Conservation (phyloP, 2,888 invertebrate species). For the Pecten maximus region DNA sequence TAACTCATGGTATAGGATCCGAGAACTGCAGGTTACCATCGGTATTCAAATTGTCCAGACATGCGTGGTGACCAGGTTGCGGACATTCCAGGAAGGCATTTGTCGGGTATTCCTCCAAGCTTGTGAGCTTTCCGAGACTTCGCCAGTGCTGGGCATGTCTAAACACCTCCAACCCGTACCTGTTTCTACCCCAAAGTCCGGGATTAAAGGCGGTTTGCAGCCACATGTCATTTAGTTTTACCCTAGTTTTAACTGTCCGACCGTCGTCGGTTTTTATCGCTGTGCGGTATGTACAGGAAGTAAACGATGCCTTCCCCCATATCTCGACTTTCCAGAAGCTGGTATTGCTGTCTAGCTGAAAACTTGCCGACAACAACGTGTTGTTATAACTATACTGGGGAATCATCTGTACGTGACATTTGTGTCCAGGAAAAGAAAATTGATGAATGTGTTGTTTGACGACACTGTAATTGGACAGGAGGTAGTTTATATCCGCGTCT, state of each 20-base stretch:
- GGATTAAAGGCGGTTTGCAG: background rate
- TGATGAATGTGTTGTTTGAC: background rate
- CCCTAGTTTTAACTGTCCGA: background rate
- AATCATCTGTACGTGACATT: background rate
- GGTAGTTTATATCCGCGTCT: background rate
- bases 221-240: background rate
- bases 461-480: background rate
- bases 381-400: background rate
- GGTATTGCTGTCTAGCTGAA: background rate
- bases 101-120: background rate
- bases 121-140: background rate
- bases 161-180: background rate
- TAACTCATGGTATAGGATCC: background rate
- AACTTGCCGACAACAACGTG: background rate
- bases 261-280: background rate
- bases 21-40: background rate
- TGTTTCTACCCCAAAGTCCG: background rate
- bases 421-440: background rate
- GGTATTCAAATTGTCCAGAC: background rate
- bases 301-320: background rate
- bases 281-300: background rate
- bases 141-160: conserved; percentile 23
- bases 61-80: conserved; percentile 18
- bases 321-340: background rate
- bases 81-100: background rate